Conservation (phyloP, 2,113 vertebrate species). For the Dascyllus trimaculatus region DNA sequence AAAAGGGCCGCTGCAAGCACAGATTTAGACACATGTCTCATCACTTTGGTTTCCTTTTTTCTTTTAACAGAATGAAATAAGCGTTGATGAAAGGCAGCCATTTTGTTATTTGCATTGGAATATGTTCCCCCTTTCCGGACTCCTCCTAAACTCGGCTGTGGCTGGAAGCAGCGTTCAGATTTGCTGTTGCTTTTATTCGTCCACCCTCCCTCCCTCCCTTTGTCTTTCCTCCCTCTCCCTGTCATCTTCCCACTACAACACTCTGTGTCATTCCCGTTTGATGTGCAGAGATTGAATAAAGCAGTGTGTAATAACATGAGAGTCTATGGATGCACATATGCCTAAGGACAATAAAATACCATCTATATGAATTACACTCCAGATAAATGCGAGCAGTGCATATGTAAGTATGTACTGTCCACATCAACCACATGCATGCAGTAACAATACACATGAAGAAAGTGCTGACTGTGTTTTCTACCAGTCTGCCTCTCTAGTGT, state of each 20-base stretch:
- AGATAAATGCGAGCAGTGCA: constrained; percentile 5
- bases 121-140: constrained; percentile 48
- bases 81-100: constrained; percentile 60
- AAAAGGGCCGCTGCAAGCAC: constrained; percentile 55
- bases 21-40: constrained; percentile 65
- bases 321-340: constrained; percentile 14
- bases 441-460: constrained; percentile 21
- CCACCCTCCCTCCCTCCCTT: neutral
- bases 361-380: constrained; percentile 22
- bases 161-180: constrained; percentile 40
- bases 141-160: constrained; percentile 42
- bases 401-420: constrained; percentile 22
- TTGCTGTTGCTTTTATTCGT: constrained; percentile 20
- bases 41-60: constrained; percentile 49
- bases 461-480: constrained; percentile 30
- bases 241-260: constrained; percentile 42
- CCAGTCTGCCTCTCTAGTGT: neutral
- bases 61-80: constrained; percentile 47
- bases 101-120: constrained; percentile 65
- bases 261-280: constrained; percentile 44
- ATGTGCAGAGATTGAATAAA: constrained; percentile 44
- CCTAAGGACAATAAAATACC: constrained; percentile 18
- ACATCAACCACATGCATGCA: constrained; percentile 30
- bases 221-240: constrained; percentile 44
- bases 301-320: constrained; percentile 35